Base-by-base conservation (phyloP, 2,888 invertebrate species). In the Physocephala rufipes region DNA sequence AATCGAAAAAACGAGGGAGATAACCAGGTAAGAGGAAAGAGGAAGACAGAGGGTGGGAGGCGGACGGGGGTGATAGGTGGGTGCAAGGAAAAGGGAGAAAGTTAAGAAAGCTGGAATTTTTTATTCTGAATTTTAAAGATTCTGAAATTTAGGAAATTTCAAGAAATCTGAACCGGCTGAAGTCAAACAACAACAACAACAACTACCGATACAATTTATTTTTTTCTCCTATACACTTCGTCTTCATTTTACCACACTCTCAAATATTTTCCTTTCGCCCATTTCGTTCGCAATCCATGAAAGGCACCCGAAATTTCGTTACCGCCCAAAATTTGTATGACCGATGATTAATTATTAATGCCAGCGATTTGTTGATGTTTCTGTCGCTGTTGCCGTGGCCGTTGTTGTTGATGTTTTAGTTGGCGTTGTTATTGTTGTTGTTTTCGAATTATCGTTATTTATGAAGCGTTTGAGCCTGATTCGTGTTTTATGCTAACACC, bases 261-360 rank as follows among this genome's bases (percentile, higher is more conserved):
- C 28, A 26, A 9, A 4, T 7, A 9, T 26, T 55, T 26, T 15
- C 55, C 24, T 15, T 3, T 26, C 28, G 2, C 62, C 43, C 19
- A 21, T 13, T 19, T 36, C 19, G 43, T 13, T 24, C n/a, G 24
- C 24, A 2, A 9, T 36, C 62, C 43, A 62, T 36, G 36, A 4
- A 9, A 9, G 5, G 9, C 36, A 36, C 9, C 36, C 36, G 9
- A 36, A 36, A 36, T 36, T 9, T 36, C 36, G 36, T 36, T 36
- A 13, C 64, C 15, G 19, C 47, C 63, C 13, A 15, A 2, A 21
- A 62, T 63, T 63, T 45, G 45, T 21, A n/a, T 24, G 9, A 5
- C 9, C 49, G 13, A 19, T 59, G 62, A 68, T 68, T 68, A 68
- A 68, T 68, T 68, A 68, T 21, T 62, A 62, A 62, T 26, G 63